These are phyloP conservation scores for Coracopsis vasa DNA, from an alignment of 2,113 vertebrate species.

Conservation along the genomic window DNA sequence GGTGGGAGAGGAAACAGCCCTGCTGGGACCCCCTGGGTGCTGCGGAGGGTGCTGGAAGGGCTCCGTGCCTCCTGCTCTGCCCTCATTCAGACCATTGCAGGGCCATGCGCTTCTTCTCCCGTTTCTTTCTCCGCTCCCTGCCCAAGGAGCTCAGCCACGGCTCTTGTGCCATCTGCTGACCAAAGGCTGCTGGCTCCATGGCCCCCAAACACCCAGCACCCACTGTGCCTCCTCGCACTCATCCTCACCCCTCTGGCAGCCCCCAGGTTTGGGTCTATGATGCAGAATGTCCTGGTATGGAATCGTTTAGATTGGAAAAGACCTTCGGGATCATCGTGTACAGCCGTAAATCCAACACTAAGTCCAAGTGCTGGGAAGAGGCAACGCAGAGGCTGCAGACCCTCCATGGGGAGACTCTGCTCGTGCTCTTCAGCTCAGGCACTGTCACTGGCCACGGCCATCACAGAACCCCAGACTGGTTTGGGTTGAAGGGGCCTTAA, in stretches of 20 bases:
- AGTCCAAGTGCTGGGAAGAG: not conserved
- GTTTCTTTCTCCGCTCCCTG: not conserved
- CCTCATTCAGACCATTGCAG: not conserved
- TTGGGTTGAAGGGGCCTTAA: not conserved
- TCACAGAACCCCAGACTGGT: not conserved
- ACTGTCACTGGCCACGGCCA: not conserved
- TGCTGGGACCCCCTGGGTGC: not conserved
- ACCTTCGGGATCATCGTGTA: accelerated
- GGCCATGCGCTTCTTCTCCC: not conserved
- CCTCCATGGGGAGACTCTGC: accelerated
- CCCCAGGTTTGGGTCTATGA: not conserved
- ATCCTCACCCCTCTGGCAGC: not conserved
- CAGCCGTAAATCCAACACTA: accelerated
- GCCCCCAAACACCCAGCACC: accelerated
- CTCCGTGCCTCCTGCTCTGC: not conserved
- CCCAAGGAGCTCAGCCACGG: not conserved
- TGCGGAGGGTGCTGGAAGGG: not conserved
- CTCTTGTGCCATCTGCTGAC: conserved; percentile 58
- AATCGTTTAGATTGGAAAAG: not conserved
- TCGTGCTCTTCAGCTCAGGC: not conserved
- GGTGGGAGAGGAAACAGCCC: not conserved
- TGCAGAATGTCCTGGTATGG: not conserved
- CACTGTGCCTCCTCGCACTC: not conserved
- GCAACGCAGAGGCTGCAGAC: accelerated
- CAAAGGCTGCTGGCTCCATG: not conserved